Evolutionary conservation across 64 coral and sea anemone genomes (phyloP), one percentile per base, ranked within the genome.

Genomic region (Pachyseris speciosa): DNA sequence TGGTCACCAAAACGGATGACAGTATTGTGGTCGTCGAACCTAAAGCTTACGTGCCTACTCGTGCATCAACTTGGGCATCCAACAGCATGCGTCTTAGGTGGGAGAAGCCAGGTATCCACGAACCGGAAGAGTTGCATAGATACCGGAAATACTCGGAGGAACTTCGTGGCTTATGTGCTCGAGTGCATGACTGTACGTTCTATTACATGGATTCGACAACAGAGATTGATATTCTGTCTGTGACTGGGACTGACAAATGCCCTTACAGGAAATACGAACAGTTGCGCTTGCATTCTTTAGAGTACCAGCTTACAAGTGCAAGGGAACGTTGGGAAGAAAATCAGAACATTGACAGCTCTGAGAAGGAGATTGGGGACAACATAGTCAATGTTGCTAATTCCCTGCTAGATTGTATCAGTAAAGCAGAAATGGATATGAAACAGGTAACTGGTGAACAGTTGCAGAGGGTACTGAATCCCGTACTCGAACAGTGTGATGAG

Each of bases 31-130:
- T 83, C 9, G 78, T 83, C 0, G 78, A 83, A 26, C 67, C 77
- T n/a, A 91, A 92, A 22, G 90, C 53, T 4, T 85, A 92, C 67
- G 90, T 88, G 25, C 84, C 84, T 20, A 93, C 84, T 44, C 47
- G 73, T 93, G 84, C 91, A 49, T 87, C 87, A 32, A 90, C 58
- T 38, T 90, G 87, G 74, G 87, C 87, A 41, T 79, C 87, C 3
- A 79, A 90, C 29, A 78, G 87, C 87, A 80, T 78, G 87, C 0
- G 38, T n/a, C 61, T 90, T 30, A 9, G 73, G 65, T 90, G 87
- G 74, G 87, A 90, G 73, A 90, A 78, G 72, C 87, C 61, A 64
- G 19, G 63, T 89, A 52, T 89, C 9, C 87, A 89, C 13, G 58
- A 89, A 40, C 47, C 87, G 63, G 34, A 49, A 2, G 41, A 78